Evolutionary conservation across 2,113 vertebrate species (phyloP).

Genomic region (Ahaetulla prasina): DNA sequence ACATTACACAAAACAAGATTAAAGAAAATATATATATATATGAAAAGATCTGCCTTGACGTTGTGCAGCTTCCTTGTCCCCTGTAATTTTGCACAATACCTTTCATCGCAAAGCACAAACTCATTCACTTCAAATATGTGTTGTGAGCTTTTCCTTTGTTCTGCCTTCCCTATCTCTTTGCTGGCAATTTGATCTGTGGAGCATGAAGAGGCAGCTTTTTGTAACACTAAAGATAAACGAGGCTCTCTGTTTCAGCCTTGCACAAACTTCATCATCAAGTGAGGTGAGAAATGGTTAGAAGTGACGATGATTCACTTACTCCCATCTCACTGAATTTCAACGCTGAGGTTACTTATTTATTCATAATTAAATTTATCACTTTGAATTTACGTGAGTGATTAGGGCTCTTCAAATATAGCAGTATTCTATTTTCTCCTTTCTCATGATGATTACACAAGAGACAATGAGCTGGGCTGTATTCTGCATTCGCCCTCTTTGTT

Average conservation of each 20-base stretch:
- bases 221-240: constrained; percentile 4
- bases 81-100: constrained; percentile 1
- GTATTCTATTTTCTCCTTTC: too few species aligned
- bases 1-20: neutral
- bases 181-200: constrained; percentile 52
- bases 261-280: neutral
- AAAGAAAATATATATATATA: neutral
- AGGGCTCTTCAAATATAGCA: neutral
- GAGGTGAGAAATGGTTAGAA: constrained; percentile 23
- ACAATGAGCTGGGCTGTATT: constrained; percentile 35
- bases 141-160: constrained; percentile 56
- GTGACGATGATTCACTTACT: neutral
- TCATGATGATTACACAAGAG: neutral
- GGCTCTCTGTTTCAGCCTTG: constrained; percentile 24
- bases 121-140: constrained; percentile 37
- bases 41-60: constrained; percentile 18
- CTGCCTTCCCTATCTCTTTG: constrained; percentile 47
- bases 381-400: neutral
- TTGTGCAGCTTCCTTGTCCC: constrained; percentile 25
- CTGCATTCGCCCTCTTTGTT: constrained; percentile 36
- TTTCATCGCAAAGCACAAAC: constrained; percentile 29
- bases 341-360: neutral
- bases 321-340: neutral
- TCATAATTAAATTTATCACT: neutral
- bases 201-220: constrained; percentile 46